Conservation (phyloP, 2,113 vertebrate species). For the Elaphurus davidianus region DNA sequence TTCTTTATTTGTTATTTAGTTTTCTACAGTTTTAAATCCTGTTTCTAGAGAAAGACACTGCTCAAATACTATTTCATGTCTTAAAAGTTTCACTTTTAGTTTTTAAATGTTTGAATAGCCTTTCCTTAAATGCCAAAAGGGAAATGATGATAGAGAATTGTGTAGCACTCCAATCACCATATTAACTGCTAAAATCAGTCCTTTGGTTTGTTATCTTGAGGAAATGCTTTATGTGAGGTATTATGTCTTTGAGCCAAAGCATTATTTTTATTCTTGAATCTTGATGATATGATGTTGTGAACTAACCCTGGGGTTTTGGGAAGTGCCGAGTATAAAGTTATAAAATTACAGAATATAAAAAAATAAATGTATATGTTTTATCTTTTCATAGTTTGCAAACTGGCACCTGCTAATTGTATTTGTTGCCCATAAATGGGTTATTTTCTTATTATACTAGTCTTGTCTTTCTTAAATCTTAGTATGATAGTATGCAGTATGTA, state of each 20-base stretch:
- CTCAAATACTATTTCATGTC: background rate
- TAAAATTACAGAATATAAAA: slow-evolving; percentile 50
- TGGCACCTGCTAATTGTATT: slow-evolving; percentile 47
- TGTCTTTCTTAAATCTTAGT: background rate
- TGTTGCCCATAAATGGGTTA: slow-evolving; percentile 28
- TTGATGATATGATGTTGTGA: slow-evolving; percentile 29
- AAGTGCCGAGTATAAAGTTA: slow-evolving; percentile 42
- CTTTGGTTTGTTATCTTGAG: slow-evolving; percentile 31
- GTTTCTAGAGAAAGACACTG: background rate
- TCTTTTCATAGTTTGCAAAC: slow-evolving; percentile 53
- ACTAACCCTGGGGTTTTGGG: slow-evolving; percentile 21
- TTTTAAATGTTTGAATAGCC: background rate
- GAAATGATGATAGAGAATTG: background rate
- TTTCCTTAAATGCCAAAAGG: background rate
- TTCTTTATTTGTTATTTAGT: background rate
- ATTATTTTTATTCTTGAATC: slow-evolving; percentile 50
- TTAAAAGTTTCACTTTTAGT: background rate
- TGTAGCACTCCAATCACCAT: background rate
- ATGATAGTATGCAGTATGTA: background rate
- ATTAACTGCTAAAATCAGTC: background rate
- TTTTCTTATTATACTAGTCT: slow-evolving; percentile 43
- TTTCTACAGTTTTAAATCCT: background rate
- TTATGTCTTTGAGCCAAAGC: slow-evolving; percentile 30
- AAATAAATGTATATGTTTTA: slow-evolving; percentile 23
- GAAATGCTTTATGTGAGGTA: background rate